phyloP scores from a whole-genome alignment of 1,140 invertebrate genomes.

The Gyrodactylus bullatarudis region DNA sequence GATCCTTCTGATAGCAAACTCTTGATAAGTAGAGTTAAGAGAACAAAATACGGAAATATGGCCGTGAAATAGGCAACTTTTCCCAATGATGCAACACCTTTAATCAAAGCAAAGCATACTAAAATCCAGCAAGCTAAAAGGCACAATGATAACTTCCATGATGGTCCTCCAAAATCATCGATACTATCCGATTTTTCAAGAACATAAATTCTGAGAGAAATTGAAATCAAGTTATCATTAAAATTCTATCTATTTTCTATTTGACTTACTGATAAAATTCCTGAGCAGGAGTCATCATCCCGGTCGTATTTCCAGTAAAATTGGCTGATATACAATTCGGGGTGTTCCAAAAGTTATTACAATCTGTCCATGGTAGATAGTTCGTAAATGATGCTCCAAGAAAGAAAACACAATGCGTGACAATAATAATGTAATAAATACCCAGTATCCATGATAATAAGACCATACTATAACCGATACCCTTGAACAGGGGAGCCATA shows the following conservation, averaged over 20 bases:
- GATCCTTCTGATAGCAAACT: conserved; percentile 40
- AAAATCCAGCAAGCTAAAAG: conserved; percentile 54
- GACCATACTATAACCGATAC: conserved; percentile 6
- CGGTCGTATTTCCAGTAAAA: not conserved
- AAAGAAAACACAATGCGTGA: conserved; percentile 19
- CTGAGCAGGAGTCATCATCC: not conserved
- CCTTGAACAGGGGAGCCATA: conserved; percentile 5
- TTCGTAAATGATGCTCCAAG: conserved; percentile 16
- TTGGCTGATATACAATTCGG: not conserved
- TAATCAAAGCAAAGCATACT: conserved; percentile 78
- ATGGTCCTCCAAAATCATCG: conserved; percentile 47
- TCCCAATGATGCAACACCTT: conserved; percentile 58
- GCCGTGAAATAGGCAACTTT: conserved; percentile 47
- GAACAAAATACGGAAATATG: conserved; percentile 41
- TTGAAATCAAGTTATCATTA: not conserved
- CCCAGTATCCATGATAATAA: conserved; percentile 1
- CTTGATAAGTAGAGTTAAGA: conserved; percentile 37
- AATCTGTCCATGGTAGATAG: conserved; percentile 21
- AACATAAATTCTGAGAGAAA: conserved; percentile 16
- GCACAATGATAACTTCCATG: conserved; percentile 48
- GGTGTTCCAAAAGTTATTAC: conserved; percentile 22
- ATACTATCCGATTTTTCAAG: conserved; percentile 27
- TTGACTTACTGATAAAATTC: not conserved
- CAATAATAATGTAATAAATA: conserved; percentile 22
- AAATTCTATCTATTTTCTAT: not conserved